Evolutionary conservation across 1,140 invertebrate species (phyloP).

Genomic region (Drosophila saltans): DNA sequence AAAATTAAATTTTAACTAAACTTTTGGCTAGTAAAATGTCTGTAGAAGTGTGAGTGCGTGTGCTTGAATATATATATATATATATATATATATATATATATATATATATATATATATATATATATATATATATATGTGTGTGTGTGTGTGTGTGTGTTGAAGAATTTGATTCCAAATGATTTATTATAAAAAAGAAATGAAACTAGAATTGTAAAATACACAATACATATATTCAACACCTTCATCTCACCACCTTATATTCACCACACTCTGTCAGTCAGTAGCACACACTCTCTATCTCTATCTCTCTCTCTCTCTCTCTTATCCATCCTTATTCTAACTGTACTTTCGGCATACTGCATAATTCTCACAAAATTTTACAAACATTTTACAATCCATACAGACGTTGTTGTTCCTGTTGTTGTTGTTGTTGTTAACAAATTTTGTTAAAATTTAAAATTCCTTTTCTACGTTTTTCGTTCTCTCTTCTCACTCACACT

Average conservation of each 20-base stretch:
- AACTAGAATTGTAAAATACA: conserved; percentile 9
- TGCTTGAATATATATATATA: background rate
- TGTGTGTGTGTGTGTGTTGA: conserved; percentile 5
- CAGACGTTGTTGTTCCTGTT: background rate
- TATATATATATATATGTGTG: background rate
- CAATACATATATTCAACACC: background rate
- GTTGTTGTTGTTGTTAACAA: background rate
- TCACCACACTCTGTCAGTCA: background rate
- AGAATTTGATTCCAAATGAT: background rate
- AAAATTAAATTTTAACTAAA: conserved; percentile 55
- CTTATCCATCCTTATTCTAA: background rate
- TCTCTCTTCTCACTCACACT: background rate
- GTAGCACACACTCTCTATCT: background rate
- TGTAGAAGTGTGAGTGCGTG: background rate
- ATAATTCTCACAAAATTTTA: background rate
- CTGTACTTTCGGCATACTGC: background rate
- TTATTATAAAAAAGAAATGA: conserved; percentile 3
- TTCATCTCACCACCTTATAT: background rate
- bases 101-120: background rate
- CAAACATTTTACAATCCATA: background rate
- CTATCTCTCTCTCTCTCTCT: too few species aligned
- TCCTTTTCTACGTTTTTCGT: background rate
- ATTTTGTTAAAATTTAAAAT: conserved; percentile 9
- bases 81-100: too few species aligned
- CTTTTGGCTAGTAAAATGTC: conserved; percentile 12